These are phyloP conservation scores for Gymnarchus niloticus DNA, from an alignment of 2,113 vertebrate species.

Conservation along the genomic window DNA sequence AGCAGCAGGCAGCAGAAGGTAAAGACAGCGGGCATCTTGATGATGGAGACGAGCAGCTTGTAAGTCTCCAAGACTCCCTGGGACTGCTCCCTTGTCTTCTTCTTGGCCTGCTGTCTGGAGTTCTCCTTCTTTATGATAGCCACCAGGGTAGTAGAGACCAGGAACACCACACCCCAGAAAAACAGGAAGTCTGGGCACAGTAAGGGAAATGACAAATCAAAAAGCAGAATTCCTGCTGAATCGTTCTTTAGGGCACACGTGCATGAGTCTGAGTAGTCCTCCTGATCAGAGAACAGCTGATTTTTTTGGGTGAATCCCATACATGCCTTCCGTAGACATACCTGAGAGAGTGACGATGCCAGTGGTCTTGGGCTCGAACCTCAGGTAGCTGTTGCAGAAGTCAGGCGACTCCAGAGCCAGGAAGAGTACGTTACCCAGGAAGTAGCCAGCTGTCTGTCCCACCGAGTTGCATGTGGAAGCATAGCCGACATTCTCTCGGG, in stretches of 20 bases:
- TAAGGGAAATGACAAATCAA: neutral
- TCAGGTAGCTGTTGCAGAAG: constrained; percentile 96
- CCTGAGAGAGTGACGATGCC: constrained; percentile 92
- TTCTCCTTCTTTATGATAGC: constrained; percentile 87
- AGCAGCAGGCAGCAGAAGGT: constrained; percentile 86
- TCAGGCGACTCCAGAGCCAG: constrained; percentile 88
- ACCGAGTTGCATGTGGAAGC: constrained; percentile 97
- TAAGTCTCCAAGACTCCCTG: constrained; percentile 91
- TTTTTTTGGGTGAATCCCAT: neutral
- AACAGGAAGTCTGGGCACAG: constrained; percentile 82
- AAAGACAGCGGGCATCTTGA: constrained; percentile 90
- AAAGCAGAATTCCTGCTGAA: neutral
- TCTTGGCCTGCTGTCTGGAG: constrained; percentile 42
- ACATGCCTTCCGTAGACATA: constrained; percentile 45
- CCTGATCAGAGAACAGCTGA: neutral
- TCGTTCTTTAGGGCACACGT: neutral
- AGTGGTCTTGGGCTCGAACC: constrained; percentile 71
- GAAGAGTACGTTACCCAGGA: constrained; percentile 94
- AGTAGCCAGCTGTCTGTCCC: constrained; percentile 94
- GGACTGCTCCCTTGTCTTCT: constrained; percentile 70
- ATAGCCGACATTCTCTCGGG: constrained; percentile 90
- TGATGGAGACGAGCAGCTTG: constrained; percentile 78
- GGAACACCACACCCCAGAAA: constrained; percentile 89
- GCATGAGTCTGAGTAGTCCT: no score
- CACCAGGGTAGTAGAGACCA: constrained; percentile 88